Evolutionary conservation across 2,888 invertebrate species (phyloP).

Genomic region (Ophion ellenae): DNA sequence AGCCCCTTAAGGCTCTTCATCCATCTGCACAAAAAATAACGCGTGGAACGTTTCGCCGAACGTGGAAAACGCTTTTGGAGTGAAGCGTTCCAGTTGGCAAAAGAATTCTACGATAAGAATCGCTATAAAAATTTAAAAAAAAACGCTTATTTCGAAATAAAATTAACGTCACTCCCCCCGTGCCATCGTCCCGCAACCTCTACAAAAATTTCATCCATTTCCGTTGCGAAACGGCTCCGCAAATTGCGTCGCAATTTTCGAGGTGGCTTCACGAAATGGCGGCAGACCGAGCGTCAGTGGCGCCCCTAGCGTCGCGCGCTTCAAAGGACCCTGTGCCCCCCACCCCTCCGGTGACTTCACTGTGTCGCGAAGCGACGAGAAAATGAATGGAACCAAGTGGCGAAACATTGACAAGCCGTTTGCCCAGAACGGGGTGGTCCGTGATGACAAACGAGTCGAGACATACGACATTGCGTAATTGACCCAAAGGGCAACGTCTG

Average conservation of each 20-base stretch:
- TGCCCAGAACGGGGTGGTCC: conserved; percentile 50
- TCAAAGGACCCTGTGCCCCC: neutral
- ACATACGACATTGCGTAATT: conserved; percentile 46
- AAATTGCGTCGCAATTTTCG: conserved; percentile 12
- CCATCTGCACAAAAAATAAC: too few species aligned
- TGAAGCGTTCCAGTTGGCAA: too few species aligned
- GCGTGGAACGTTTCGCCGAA: too few species aligned
- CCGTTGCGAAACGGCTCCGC: neutral
- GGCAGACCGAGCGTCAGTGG: neutral
- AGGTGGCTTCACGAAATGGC: conserved; percentile 4
- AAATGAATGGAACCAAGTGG: neutral
- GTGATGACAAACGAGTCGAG: conserved; percentile 33
- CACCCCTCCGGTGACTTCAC: neutral
- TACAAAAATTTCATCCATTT: conserved; percentile 25
- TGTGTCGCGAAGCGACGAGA: neutral
- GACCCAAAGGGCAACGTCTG: conserved; percentile 46
- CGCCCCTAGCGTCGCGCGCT: conserved; percentile 8
- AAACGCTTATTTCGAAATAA: neutral
- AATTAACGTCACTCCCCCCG: neutral
- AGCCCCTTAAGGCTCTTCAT: too few species aligned
- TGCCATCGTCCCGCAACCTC: neutral
- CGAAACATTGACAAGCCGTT: conserved; percentile 7
- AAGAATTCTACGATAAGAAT: too few species aligned
- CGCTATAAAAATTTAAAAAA: neutral
- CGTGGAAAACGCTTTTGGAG: too few species aligned